Conservation (phyloP, 2,797 vertebrate genomes). For the Poliocrania exsul region DNA sequence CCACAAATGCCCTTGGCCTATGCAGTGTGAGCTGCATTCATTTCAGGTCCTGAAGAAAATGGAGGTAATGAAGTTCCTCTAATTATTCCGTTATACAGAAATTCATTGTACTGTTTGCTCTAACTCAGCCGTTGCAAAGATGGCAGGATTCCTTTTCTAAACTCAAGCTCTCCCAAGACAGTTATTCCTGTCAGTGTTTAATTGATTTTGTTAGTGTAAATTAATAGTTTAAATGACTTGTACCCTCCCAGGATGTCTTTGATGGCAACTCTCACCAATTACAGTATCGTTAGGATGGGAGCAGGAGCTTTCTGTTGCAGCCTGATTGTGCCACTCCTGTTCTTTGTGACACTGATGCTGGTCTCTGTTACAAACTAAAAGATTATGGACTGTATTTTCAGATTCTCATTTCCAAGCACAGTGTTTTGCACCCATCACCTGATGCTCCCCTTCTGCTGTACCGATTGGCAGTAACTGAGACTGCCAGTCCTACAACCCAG, state of each 20-base stretch:
- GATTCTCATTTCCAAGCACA: neutral
- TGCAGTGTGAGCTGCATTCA: neutral
- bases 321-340: neutral
- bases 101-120: neutral
- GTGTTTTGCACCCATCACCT: neutral
- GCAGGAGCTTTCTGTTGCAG: neutral
- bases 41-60: neutral
- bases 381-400: neutral
- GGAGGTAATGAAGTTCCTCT: neutral
- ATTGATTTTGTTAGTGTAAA: constrained; percentile 36
- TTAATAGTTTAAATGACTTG: constrained; percentile 39
- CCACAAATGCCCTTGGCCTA: neutral
- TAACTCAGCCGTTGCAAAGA: neutral
- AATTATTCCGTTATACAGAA: neutral
- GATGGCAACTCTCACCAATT: neutral
- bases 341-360: neutral
- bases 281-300: neutral
- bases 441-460: neutral
- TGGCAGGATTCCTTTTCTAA: neutral
- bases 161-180: constrained; percentile 8
- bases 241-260: constrained; percentile 8
- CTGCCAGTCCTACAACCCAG: neutral
- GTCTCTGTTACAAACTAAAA: neutral
- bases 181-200: constrained; percentile 33
- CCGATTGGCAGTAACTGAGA: neutral